phyloP scores from a whole-genome alignment of 2,113 vertebrate species.

The Cyanistes caeruleus region DNA sequence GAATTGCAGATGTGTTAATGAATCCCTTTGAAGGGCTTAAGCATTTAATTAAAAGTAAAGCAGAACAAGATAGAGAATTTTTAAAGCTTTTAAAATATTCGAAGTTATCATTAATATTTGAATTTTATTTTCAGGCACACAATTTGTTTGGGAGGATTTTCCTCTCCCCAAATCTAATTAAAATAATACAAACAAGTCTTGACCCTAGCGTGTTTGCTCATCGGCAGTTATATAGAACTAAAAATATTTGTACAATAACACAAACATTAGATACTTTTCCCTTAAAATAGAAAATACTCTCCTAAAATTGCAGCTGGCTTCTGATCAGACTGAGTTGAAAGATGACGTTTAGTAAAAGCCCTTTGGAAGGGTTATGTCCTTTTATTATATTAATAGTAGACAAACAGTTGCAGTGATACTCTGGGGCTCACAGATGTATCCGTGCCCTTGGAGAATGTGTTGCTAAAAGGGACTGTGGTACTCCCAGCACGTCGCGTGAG shows the following conservation, averaged over 20 bases:
- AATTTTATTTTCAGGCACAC: slow-evolving; percentile 52
- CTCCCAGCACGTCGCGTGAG: accelerated
- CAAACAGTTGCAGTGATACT: background rate
- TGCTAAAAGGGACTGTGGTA: accelerated
- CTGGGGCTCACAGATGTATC: background rate
- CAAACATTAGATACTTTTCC: background rate
- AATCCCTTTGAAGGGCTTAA: slow-evolving; percentile 72
- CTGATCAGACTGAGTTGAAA: background rate
- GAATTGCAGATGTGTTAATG: slow-evolving; percentile 74
- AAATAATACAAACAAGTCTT: slow-evolving; percentile 43
- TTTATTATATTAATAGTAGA: background rate
- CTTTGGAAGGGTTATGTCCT: background rate
- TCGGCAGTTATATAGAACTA: background rate
- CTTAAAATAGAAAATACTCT: background rate
- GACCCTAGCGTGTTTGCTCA: background rate
- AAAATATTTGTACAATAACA: slow-evolving; percentile 28
- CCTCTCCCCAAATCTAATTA: slow-evolving; percentile 13
- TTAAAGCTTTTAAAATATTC: slow-evolving; percentile 64
- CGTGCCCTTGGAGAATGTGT: background rate
- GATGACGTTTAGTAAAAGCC: background rate
- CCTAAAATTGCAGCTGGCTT: background rate
- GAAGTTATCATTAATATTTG: slow-evolving; percentile 52
- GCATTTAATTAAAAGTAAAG: slow-evolving; percentile 76
- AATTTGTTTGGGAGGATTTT: slow-evolving; percentile 25
- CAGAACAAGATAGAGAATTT: slow-evolving; percentile 44